A percentile compares a stretch with the other conserved stretches of the same genome.
Conservation (phyloP, 2,113 vertebrate species). For the Melanerpes aurifrons region DNA sequence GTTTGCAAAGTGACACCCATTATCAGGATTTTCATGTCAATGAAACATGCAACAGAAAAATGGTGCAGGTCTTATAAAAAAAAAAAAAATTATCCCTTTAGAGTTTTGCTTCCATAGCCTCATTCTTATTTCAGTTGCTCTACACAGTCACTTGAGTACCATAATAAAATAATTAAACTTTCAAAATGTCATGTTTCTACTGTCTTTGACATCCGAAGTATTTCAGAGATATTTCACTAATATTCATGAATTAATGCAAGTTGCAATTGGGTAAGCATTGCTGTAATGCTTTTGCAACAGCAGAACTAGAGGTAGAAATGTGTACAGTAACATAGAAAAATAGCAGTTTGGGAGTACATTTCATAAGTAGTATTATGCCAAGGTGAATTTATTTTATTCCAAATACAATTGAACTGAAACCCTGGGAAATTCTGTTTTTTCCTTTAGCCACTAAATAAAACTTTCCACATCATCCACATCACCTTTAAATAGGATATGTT, state of each 20-base stretch:
- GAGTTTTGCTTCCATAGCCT: background rate
- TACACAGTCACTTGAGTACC: background rate
- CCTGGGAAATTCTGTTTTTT: background rate
- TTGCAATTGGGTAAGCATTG: background rate
- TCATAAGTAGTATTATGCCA: background rate
- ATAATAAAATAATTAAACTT: background rate
- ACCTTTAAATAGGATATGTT: background rate
- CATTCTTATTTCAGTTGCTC: background rate
- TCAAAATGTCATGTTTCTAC: background rate
- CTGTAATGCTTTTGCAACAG: background rate
- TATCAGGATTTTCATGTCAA: background rate
- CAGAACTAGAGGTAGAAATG: background rate
- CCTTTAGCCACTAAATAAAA: background rate
- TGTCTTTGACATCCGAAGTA: background rate
- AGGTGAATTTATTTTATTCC: background rate
- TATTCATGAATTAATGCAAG: background rate
- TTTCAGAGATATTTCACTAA: background rate
- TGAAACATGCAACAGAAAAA: background rate
- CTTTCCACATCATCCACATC: background rate
- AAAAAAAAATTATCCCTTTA: background rate
- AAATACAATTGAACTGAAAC: background rate
- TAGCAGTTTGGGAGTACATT: background rate
- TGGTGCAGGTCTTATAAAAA: fast-evolving
- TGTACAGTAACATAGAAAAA: background rate
- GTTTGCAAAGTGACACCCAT: background rate